These are phyloP conservation scores for Rhamphomyia laevipes DNA, from an alignment of 2,888 invertebrate species.

Conservation along the genomic window DNA sequence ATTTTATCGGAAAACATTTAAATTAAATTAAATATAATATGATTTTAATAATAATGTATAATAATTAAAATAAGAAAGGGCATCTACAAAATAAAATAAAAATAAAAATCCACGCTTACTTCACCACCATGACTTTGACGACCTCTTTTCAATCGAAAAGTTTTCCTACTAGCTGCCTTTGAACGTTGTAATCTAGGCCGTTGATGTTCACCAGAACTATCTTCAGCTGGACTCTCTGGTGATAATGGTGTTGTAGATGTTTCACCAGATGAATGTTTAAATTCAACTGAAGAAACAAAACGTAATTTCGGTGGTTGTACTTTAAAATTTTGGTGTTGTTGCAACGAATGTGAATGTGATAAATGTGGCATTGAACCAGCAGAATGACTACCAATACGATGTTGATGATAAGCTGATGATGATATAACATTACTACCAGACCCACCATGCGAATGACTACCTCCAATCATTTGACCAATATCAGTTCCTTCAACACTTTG, in stretches of 20 bases:
- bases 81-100: neutral
- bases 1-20: neutral
- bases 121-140: constrained; percentile 58
- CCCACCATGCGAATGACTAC: constrained; percentile 18
- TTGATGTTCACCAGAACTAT: constrained; percentile 51
- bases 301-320: constrained; percentile 55
- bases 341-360: constrained; percentile 36
- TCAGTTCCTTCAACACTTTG: constrained; percentile 28
- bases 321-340: constrained; percentile 33
- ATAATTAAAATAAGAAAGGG: too few species aligned
- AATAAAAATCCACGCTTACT: constrained; percentile 39
- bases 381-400: constrained; percentile 24
- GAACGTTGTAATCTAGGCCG: constrained; percentile 70
- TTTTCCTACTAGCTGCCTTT: constrained; percentile 88
- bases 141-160: constrained; percentile 76
- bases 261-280: constrained; percentile 69
- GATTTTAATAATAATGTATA: neutral
- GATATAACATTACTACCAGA: constrained; percentile 19
- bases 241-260: constrained; percentile 63
- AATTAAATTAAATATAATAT: too few species aligned
- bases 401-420: constrained; percentile 26
- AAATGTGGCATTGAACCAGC: constrained; percentile 37
- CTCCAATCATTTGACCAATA: constrained; percentile 18
- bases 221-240: constrained; percentile 57
- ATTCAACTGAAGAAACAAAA: constrained; percentile 72